phyloP scores from a whole-genome alignment of 2,888 invertebrate genomes.

The Meta bourneti region DNA sequence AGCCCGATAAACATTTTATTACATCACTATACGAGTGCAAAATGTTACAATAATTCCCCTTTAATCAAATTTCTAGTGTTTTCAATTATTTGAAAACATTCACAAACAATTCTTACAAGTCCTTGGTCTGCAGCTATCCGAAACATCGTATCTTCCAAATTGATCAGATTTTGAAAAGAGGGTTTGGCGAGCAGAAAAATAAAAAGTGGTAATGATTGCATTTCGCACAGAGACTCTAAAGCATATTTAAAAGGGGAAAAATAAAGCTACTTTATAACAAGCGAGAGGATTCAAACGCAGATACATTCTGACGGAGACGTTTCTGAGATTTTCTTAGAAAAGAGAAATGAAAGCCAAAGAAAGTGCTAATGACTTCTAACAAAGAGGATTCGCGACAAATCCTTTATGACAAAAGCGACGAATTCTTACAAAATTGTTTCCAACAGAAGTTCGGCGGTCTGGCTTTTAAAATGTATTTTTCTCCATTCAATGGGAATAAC shows the following conservation, averaged over 20 bases:
- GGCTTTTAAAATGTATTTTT: not conserved
- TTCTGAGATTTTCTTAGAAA: not conserved
- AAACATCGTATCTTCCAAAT: no score
- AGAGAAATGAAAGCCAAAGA: not conserved
- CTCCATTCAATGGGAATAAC: not conserved
- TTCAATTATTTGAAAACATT: no score
- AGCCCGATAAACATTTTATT: no score
- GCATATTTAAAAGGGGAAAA: not conserved
- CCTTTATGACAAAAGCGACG: slow-evolving; percentile 2
- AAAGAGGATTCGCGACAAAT: not conserved
- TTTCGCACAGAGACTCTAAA: no score
- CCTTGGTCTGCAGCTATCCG: no score
- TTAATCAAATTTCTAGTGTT: no score
- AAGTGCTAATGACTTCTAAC: slow-evolving; percentile 3
- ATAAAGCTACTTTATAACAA: not conserved
- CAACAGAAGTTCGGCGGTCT: not conserved
- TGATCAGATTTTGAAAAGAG: no score
- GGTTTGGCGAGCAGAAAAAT: no score
- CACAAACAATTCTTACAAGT: no score
- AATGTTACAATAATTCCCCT: no score
- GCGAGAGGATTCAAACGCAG: not conserved
- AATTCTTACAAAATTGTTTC: not conserved
- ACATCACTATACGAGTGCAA: no score
- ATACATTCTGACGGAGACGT: not conserved
- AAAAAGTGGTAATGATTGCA: no score